Conservation (phyloP, 1,140 invertebrate species). For the Drosophila jambulina region DNA sequence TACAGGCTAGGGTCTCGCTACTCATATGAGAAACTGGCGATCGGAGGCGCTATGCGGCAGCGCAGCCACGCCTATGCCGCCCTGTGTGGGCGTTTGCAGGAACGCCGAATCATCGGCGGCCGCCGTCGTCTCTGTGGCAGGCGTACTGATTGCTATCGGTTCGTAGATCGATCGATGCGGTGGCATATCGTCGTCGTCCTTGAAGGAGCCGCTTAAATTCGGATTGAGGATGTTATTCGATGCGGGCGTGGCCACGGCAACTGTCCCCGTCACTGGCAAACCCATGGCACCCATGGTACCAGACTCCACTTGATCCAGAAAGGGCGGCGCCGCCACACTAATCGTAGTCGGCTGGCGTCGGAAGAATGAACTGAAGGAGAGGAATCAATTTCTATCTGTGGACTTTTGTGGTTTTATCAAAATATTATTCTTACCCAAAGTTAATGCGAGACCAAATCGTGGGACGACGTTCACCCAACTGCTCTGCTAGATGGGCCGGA, state of each 20-base stretch:
- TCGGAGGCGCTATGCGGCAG: slow-evolving; percentile 60
- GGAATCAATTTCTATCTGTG: neutral
- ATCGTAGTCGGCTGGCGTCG: slow-evolving; percentile 52
- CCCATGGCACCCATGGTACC: slow-evolving; percentile 32
- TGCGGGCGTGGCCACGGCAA: slow-evolving; percentile 56
- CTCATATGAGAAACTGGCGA: slow-evolving; percentile 74
- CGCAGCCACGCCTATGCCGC: slow-evolving; percentile 79
- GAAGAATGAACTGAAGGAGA: slow-evolving; percentile 54
- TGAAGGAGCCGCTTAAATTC: slow-evolving; percentile 85
- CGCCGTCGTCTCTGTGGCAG: slow-evolving; percentile 35
- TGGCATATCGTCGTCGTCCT: slow-evolving; percentile 78
- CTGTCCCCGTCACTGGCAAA: slow-evolving; percentile 27
- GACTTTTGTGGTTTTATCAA: neutral
- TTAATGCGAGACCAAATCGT: slow-evolving; percentile 64
- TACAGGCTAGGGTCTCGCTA: slow-evolving; percentile 33
- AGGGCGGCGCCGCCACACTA: slow-evolving; percentile 75
- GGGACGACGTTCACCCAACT: slow-evolving; percentile 48
- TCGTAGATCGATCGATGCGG: slow-evolving; percentile 80
- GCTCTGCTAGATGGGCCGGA: slow-evolving; percentile 67
- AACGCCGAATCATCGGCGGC: slow-evolving; percentile 65
- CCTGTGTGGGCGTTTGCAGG: slow-evolving; percentile 72
- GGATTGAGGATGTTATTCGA: slow-evolving; percentile 85
- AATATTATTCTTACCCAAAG: slow-evolving; percentile 48
- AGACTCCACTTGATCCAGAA: slow-evolving; percentile 62
- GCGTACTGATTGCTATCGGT: slow-evolving; percentile 64